Evolutionary conservation across 2,113 vertebrate genomes (phyloP), one percentile per base, ranked within the genome.

Genomic region (Pomatorhinus ruficollis): DNA sequence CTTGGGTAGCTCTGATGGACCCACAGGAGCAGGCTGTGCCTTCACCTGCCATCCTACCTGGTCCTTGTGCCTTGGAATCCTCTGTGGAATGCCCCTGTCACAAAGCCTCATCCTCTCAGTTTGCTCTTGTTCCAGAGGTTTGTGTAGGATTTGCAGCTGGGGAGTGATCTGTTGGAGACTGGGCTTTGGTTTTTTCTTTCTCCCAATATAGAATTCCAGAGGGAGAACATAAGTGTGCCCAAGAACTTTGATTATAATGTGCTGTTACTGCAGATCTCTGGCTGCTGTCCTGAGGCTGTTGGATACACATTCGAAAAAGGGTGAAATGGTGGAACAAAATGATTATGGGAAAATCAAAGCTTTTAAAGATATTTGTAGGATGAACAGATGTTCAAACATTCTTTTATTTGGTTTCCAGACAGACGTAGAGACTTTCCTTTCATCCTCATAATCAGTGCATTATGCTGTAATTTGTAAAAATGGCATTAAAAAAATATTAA

Each of bases 381-480:
- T 76, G 95, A 97, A 95, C 97, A 98, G 97, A 95, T 97, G 96
- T 96, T 93, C 93, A 82, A 75, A 84, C 59, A 68, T 92, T 96
- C 96, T 97, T 96, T 93, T 95, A 87, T 96, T 97, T 97, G 93
- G 93, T 97, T 97, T 97, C 95, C 96, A 97, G 97, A 97, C 91
- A 75, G 96, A 96, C 61, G 3, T 68, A 63, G 91, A 97, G 96
- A 93, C 95, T 96, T 96, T 89, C 83, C 96, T 97, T 98, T 98
- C 94, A 97, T 98, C 97, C 97, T 64, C 5, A 10, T 97, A 97
- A 98, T 97, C 91, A 71, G 96, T 93, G 94, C 96, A 96, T 97
- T 98, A 96, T 95, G 93, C 95, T 97, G 95, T 95, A 96, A 98
- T 98, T 98, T 97, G 93, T 97, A 97, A 95, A 98, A 97, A 96